These are phyloP conservation scores for Actenoides lindsayi DNA, from an alignment of 2,113 vertebrate genomes.

Conservation along the genomic window DNA sequence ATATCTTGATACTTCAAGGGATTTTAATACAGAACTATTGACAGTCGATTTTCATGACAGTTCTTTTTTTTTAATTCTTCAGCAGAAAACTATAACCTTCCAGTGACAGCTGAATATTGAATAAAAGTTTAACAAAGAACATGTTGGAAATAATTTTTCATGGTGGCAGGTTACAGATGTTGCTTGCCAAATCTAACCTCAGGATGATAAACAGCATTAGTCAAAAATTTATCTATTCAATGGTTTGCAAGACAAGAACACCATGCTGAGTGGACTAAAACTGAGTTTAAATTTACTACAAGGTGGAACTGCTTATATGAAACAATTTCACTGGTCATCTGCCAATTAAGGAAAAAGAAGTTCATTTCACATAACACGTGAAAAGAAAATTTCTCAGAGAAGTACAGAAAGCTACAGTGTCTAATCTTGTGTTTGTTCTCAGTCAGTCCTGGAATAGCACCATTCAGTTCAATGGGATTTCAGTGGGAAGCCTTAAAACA, in stretches of 20 bases:
- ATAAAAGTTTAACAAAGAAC: background rate
- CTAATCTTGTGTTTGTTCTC: background rate
- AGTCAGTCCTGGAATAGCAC: background rate
- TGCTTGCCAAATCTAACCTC: background rate
- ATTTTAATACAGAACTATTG: background rate
- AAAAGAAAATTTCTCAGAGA: background rate
- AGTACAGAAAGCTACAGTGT: background rate
- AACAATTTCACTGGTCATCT: background rate
- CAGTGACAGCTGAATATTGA: rapidly evolving
- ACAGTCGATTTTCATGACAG: background rate
- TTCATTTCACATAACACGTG: background rate
- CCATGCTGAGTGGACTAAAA: background rate
- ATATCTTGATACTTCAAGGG: background rate
- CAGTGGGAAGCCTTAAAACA: background rate
- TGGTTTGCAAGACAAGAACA: background rate
- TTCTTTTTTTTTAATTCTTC: background rate
- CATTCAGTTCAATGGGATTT: background rate
- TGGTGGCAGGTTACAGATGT: background rate
- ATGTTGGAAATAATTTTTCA: background rate
- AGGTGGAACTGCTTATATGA: background rate
- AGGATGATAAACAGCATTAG: background rate
- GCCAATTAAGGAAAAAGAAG: background rate
- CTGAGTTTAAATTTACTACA: background rate
- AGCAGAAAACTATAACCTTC: background rate
- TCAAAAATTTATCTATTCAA: background rate